Conservation (phyloP, 2,888 invertebrate genomes). For the Oasisia sp. region DNA sequence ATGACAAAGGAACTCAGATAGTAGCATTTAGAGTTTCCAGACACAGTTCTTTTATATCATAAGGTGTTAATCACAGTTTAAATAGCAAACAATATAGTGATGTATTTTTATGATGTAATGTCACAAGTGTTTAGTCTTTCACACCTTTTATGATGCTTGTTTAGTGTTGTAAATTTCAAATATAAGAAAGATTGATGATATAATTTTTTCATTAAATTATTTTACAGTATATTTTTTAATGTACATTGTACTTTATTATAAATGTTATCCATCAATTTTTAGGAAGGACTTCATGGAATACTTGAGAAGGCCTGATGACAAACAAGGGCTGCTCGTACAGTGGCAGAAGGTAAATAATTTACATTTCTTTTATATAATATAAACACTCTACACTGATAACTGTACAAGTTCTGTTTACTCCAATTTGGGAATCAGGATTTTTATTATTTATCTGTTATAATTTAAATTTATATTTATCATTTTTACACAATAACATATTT, state of each 20-base stretch:
- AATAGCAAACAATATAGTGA: background rate
- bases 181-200: too few relatives aligned
- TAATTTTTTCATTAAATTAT: background rate
- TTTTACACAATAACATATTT: too few relatives aligned
- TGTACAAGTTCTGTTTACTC: too few relatives aligned
- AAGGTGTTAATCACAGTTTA: background rate
- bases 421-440: too few relatives aligned
- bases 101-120: background rate
- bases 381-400: background rate
- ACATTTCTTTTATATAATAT: background rate
- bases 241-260: too few relatives aligned
- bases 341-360: slow-evolving; percentile 61
- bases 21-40: background rate
- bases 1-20: background rate
- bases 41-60: background rate
- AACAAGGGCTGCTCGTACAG: slow-evolving; percentile 62
- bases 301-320: slow-evolving; percentile 62
- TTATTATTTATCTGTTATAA: too few relatives aligned
- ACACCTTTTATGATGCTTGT: too few relatives aligned
- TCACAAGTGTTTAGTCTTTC: too few relatives aligned
- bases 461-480: too few relatives aligned
- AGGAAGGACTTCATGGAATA: slow-evolving; percentile 60
- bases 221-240: background rate
- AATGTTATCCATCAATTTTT: slow-evolving; percentile 8
- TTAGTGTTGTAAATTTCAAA: too few relatives aligned